These are phyloP conservation scores for Drosophila falleni DNA, from an alignment of 2,888 invertebrate genomes.

Conservation along the genomic window DNA sequence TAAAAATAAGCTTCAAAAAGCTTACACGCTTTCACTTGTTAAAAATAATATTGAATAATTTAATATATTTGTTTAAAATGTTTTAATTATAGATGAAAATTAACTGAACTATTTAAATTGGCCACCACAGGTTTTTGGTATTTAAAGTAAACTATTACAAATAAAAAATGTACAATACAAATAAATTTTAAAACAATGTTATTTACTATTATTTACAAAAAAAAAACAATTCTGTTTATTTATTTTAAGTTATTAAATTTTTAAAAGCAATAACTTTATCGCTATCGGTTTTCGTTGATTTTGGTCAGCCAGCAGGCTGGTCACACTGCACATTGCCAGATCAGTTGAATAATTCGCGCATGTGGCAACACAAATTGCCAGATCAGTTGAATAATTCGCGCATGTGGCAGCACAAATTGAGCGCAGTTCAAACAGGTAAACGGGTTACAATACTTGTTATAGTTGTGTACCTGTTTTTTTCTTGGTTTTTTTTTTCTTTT, in stretches of 20 bases:
- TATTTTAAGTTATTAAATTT: background rate
- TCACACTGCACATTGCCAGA: slow-evolving; percentile 26
- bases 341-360: background rate
- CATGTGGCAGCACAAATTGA: slow-evolving; percentile 34
- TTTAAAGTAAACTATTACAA: background rate
- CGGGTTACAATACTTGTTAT: slow-evolving; percentile 53
- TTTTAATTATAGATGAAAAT: no score
- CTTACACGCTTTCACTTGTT: background rate
- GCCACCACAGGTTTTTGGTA: no score
- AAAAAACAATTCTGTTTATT: no score
- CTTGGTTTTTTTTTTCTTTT: slow-evolving; percentile 34
- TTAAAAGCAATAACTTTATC: background rate
- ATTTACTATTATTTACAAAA: no score
- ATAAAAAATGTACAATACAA: background rate
- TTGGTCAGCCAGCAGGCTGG: background rate
- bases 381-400: background rate
- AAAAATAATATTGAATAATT: background rate
- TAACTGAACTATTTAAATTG: no score
- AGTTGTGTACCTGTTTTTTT: slow-evolving; percentile 57
- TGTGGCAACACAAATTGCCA: slow-evolving; percentile 37
- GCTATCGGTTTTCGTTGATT: background rate
- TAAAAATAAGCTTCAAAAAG: background rate
- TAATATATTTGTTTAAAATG: no score
- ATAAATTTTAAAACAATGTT: background rate
- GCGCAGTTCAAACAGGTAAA: slow-evolving; percentile 48